phyloP scores from a whole-genome alignment of 2,797 vertebrate genomes.

The Coilia nasus region DNA sequence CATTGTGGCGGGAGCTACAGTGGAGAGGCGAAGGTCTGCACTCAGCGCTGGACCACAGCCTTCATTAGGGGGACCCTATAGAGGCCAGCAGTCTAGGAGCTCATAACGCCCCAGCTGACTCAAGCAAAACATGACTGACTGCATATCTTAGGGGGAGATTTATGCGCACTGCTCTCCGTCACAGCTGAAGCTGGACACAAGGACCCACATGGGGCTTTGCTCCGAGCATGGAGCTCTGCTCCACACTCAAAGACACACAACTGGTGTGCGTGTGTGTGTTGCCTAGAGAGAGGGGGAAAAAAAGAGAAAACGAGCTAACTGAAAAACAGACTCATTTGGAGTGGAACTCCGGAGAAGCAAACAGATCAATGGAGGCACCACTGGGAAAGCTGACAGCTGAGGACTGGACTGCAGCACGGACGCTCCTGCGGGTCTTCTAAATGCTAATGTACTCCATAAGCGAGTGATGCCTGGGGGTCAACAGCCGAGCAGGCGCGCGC shows the following conservation, averaged over 20 bases:
- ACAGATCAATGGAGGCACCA: neutral
- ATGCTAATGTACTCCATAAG: conserved; percentile 13
- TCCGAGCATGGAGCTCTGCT: neutral
- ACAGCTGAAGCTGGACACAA: neutral
- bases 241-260: neutral
- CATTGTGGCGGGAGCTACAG: conserved; percentile 30
- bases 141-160: neutral
- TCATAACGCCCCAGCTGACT: conserved; percentile 12
- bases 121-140: neutral
- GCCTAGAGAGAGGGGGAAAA: neutral
- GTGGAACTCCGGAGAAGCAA: neutral
- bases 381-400: neutral
- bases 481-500: neutral
- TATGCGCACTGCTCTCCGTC: neutral
- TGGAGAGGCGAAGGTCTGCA: conserved; percentile 33
- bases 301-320: neutral
- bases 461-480: conserved; percentile 11
- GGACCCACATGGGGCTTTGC: neutral
- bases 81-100: neutral
- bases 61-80: conserved; percentile 28
- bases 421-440: conserved; percentile 17
- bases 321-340: neutral
- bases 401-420: neutral
- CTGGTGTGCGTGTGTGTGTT: neutral
- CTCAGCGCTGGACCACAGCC: conserved; percentile 42